Evolutionary conservation across 1,140 invertebrate species (phyloP).

Genomic region (Drosophila sp.): DNA sequence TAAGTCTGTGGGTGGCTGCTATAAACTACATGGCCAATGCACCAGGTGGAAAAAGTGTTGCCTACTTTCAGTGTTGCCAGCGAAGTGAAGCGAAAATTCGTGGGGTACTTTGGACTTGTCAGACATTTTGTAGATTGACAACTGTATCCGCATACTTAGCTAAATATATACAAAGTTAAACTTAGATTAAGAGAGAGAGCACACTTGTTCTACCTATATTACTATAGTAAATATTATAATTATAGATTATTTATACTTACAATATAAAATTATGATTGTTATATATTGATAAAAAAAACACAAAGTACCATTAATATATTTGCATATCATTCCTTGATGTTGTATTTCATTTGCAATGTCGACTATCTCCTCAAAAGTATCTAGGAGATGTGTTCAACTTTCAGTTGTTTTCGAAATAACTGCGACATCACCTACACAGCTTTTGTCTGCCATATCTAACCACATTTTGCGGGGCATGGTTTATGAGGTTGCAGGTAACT

Average conservation of each 20-base stretch:
- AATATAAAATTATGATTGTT: too few species aligned
- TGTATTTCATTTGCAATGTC: too few species aligned
- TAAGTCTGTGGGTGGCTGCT: constrained; percentile 68
- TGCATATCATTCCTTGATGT: too few species aligned
- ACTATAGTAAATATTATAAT: too few species aligned
- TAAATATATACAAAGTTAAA: too few species aligned
- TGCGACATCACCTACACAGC: constrained; percentile 20
- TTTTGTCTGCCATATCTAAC: constrained; percentile 39
- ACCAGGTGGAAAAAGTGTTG: constrained; percentile 38
- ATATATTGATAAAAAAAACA: too few species aligned
- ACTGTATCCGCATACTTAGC: too few species aligned
- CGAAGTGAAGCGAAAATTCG: neutral
- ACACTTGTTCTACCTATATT: too few species aligned
- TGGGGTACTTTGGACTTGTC: constrained; percentile 8
- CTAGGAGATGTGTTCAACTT: neutral
- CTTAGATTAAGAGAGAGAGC: too few species aligned
- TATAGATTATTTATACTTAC: too few species aligned
- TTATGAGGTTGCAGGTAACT: constrained; percentile 37
- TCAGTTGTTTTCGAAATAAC: neutral
- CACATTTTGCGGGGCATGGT: constrained; percentile 18
- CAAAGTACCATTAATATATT: too few species aligned
- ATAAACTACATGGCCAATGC: constrained; percentile 26
- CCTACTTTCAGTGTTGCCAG: constrained; percentile 20
- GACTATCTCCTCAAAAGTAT: too few species aligned
- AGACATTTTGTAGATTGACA: neutral